Evolutionary conservation across 2,113 vertebrate species (phyloP), one percentile per base, ranked within the genome.

Genomic region (Cyprinodon tularosa): DNA sequence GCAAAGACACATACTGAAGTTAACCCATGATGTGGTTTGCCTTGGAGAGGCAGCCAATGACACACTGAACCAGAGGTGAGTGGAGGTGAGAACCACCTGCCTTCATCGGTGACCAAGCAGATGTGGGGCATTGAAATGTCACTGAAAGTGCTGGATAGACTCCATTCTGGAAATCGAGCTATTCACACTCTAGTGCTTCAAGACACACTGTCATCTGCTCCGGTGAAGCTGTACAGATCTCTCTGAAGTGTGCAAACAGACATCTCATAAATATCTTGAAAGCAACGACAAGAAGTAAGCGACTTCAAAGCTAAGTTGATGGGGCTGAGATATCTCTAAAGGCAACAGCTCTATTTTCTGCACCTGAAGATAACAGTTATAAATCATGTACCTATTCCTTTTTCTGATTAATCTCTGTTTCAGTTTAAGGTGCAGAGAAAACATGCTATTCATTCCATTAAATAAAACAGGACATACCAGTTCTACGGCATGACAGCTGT

Each of bases 11-110:
- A 75, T 73, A 75, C 68, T 85, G 68, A 81, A 53, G 66, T 93
- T 92, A 92, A 91, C 91, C 88, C 84, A 87, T 79, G 47, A 68
- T 57, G 70, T 80, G 79, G 83, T 80, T 29, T 66, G 77, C 82
- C 83, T 70, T 66, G 47, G 75, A 68, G 29, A 29, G 29, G 29
- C 76, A 78, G 70, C 68, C 72, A 72, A 75, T 72, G 71, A 62
- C 68, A 45, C 75, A 38, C 71, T 59, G 57, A 64, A 78, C 72
- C 60, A 22, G 42, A 20, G 57, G 57, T 62, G 53, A 61, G 80
- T 66, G 72, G 85, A 84, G 82, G 80, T 63, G 71, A 89, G 80
- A 82, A 86, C 82, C 84, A 76, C 80, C 81, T 65, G 76, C 75
- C 87, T 76, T 72, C 76, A 66, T 78, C 68, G 22, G 69, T 75